Conservation (phyloP, 1,140 invertebrate genomes). For the Brachionus rubens region DNA sequence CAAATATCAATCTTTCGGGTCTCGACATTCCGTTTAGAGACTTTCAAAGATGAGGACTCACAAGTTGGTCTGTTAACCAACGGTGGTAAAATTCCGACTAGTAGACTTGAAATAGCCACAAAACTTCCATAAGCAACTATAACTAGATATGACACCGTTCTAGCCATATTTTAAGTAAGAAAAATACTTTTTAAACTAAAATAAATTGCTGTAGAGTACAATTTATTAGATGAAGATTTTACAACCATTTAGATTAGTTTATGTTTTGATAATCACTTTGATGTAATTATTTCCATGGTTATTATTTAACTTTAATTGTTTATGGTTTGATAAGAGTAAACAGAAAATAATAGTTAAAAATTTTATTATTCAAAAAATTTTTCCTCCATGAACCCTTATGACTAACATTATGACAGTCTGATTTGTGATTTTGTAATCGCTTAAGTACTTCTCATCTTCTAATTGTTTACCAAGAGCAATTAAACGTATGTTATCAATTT, state of each 20-base stretch:
- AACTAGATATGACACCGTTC: background rate
- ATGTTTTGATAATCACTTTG: too few species aligned
- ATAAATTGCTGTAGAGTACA: too few species aligned
- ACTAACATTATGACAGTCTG: background rate
- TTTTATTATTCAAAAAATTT: background rate
- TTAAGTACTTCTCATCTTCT: background rate
- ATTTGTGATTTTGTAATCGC: background rate
- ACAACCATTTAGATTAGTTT: too few species aligned
- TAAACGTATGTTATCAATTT: background rate
- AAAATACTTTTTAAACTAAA: too few species aligned
- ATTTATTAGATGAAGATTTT: too few species aligned
- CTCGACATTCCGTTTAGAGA: background rate
- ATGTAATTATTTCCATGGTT: too few species aligned
- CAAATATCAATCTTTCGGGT: constrained; percentile 1
- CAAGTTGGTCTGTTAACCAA: constrained; percentile 15
- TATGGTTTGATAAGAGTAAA: too few species aligned
- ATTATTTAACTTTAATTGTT: too few species aligned
- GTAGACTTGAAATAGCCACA: background rate
- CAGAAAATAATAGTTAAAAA: background rate
- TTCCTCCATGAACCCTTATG: background rate
- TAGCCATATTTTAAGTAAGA: too few species aligned
- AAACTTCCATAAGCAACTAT: background rate
- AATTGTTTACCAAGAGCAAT: constrained; percentile 25
- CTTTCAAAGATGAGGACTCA: background rate
- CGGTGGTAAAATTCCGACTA: constrained; percentile 22